Conservation (phyloP, 1,140 invertebrate species). For the Ruditapes philippinarum region DNA sequence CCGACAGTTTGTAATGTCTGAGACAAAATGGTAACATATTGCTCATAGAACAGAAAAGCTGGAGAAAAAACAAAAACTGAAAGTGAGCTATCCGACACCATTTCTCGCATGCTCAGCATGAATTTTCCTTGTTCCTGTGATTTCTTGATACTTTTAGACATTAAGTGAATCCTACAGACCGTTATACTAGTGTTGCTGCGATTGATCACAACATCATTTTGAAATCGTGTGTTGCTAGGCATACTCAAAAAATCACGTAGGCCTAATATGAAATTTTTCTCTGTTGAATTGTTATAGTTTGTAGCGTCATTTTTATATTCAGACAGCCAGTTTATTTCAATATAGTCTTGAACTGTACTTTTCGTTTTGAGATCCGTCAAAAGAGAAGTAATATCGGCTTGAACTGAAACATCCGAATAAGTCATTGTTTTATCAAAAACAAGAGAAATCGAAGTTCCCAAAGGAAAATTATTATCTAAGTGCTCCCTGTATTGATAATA, state of each 20-base stretch:
- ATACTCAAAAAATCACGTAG: slow-evolving; percentile 90
- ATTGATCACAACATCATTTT: slow-evolving; percentile 95
- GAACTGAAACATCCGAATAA: slow-evolving; percentile 25
- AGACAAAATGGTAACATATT: slow-evolving; percentile 97
- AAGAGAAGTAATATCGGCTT: background rate
- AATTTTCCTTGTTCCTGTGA: slow-evolving; percentile 74
- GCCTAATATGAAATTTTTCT: slow-evolving; percentile 91
- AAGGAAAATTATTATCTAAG: slow-evolving; percentile 21
- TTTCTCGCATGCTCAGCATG: slow-evolving; percentile 77
- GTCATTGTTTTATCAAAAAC: slow-evolving; percentile 3
- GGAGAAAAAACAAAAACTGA: slow-evolving; percentile 77
- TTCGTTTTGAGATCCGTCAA: background rate
- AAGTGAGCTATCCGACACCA: slow-evolving; percentile 72
- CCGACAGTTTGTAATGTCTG: slow-evolving; percentile 97
- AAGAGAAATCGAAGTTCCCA: slow-evolving; percentile 20
- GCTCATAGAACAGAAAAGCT: slow-evolving; percentile 85
- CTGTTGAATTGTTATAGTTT: slow-evolving; percentile 80
- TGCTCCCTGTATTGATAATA: slow-evolving; percentile 61
- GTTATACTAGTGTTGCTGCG: slow-evolving; percentile 93
- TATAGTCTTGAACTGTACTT: slow-evolving; percentile 4
- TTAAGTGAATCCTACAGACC: slow-evolving; percentile 82
- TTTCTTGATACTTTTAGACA: slow-evolving; percentile 70
- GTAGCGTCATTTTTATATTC: slow-evolving; percentile 23
- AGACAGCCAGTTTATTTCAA: slow-evolving; percentile 55
- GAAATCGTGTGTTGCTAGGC: slow-evolving; percentile 86